Evolutionary conservation across 2,888 invertebrate genomes (phyloP), one percentile per base, ranked within the genome.

Genomic region (Fabriciana adippe): DNA sequence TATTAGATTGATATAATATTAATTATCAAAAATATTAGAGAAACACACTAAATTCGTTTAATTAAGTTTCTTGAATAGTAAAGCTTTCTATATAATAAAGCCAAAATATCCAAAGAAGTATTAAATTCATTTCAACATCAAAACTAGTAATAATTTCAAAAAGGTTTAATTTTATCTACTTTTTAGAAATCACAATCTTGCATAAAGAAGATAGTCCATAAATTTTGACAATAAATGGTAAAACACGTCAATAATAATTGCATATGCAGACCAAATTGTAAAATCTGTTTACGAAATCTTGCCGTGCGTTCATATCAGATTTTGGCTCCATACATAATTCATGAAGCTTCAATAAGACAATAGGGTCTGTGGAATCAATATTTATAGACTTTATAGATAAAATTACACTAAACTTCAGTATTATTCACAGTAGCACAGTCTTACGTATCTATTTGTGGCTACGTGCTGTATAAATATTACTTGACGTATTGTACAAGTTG

Each of bases 251-350:
- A 77, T 78, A 78, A 77, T 78, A 82, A 81, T 81, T 81, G 81
- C 75, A 77, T 76, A 83, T 81, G 79, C 82, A 76, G 81, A 77
- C 80, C 75, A 64, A 70, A 50, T 81, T 83, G 84, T 82, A 80
- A 82, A 79, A 87, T 88, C 85, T 82, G 81, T 85, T 88, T 85
- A 82, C 85, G 85, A 87, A 86, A 90, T 88, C 85, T 82, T 82
- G 79, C 85, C 85, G 84, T 88, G 88, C 73, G 80, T 79, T 82
- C 84, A 86, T 86, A 85, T 87, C 83, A 78, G 82, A 88, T 86
- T 84, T 80, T 75, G 81, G 80, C 78, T 78, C 78, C 74, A 85
- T 90, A 82, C 87, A 90, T 89, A 79, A 90, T 90, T 88, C 86
- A 90, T 89, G 82, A 85, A 79, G 67, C 78, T 77, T 81, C 82